These are phyloP conservation scores for Sarcophaga variegata DNA, from an alignment of 2,888 invertebrate species.

Conservation along the genomic window DNA sequence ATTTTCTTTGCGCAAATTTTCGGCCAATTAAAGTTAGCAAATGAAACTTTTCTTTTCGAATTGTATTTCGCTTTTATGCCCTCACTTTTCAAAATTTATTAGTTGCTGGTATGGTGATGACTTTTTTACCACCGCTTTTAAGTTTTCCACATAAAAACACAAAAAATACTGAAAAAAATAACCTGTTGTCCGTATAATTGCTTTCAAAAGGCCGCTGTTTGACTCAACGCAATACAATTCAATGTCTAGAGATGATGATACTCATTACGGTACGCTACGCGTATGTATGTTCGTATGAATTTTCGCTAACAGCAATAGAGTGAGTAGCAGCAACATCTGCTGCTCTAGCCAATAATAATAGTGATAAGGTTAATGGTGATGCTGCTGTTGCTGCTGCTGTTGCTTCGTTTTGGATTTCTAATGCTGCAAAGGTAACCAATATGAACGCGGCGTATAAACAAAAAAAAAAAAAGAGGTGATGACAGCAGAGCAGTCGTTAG, in stretches of 20 bases:
- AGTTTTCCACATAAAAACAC: conserved; percentile 72
- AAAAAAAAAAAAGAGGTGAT: too few species aligned
- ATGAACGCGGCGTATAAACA: too few species aligned
- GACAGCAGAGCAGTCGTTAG: conserved; percentile 21
- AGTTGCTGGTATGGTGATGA: conserved; percentile 18
- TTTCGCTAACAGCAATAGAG: conserved; percentile 53
- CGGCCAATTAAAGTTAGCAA: conserved; percentile 51
- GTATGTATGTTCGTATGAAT: neutral
- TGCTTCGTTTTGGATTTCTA: neutral
- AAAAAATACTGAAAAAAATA: conserved; percentile 71
- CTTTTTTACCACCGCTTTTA: conserved; percentile 67
- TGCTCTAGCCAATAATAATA: conserved; percentile 31
- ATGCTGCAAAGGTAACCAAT: conserved; percentile 42
- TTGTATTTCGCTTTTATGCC: conserved; percentile 52
- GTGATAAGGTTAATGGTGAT: too few species aligned
- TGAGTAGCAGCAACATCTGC: conserved; percentile 54
- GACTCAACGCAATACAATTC: conserved; percentile 64
- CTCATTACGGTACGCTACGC: conserved; percentile 30
- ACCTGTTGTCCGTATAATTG: conserved; percentile 68
- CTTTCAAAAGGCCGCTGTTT: conserved; percentile 66
- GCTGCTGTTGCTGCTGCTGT: conserved; percentile 6
- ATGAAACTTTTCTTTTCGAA: conserved; percentile 47
- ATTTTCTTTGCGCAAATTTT: conserved; percentile 39
- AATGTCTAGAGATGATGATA: conserved; percentile 35
- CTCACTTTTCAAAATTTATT: conserved; percentile 57